Evolutionary conservation across 2,888 invertebrate species (phyloP), one percentile per base, ranked within the genome.

Genomic region (Venusia cambrica): DNA sequence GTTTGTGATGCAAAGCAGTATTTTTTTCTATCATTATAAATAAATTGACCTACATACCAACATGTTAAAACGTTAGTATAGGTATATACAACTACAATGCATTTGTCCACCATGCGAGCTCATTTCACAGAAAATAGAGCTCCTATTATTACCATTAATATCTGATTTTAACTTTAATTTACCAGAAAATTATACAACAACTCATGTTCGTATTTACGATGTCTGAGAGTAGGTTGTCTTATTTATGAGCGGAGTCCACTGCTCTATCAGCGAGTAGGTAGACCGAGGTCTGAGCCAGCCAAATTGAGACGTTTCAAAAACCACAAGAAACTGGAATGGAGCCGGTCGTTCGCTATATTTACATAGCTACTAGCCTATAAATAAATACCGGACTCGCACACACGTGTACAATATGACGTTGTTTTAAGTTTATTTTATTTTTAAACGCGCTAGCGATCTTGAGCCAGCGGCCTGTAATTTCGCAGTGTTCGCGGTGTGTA

Each of bases 371-470:
- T 80, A 79, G 78, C 75, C 85, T 87, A 87, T 85, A 85, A 87
- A 87, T 85, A 85, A 85, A 84, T 85, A 84, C 77, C 64, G 74
- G 75, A 64, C 79, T 71, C 85, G 67, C 87, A 71, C 85, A 85
- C 84, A 84, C 78, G 77, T 76, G 75, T 75, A 75, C 71, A 79
- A 77, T 73, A 74, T 83, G 81, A 81, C 84, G 87, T 77, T 81
- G 83, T 83, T 81, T 83, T 81, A 81, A 78, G 74, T 85, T 83
- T 85, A 85, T 84, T 85, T 85, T 87, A 85, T 87, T 87, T 87
- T 85, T 85, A 83, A 80, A 76, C 84, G 65, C 68, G 73, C 73
- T 62, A 71, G 75, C 76, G 73, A 73, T 61, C 63, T 76, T 67
- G 66, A 65, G 69, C 74, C 69, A 72, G 66, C 78, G 51, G 77